Base-by-base conservation (phyloP, 2,797 vertebrate genomes). In the Dipus sagitta region DNA sequence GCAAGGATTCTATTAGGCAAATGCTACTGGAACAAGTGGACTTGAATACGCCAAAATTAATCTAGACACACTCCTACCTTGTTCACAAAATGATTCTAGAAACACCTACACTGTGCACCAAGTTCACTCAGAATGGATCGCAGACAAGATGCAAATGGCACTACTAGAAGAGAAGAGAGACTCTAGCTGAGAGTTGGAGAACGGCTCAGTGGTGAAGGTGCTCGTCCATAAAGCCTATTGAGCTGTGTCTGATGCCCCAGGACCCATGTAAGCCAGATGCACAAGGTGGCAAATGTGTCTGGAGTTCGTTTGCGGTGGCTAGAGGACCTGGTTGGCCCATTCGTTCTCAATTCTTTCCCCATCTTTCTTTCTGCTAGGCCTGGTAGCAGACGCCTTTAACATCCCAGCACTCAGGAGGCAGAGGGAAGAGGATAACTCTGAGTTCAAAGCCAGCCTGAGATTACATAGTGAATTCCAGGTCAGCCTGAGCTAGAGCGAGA, bases 91-190 rank as follows among this genome's bases (percentile, higher is more conserved):
- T 12, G 34, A 38, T 42, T 74, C 72, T 74, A 42, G 7, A 38
- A 24, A 24, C 72, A 74, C 34, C 4, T 26, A 23, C 6, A 74
- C 21, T 34, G 24, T 74, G 5, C 60, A 86, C 88, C 80, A 60
- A 94, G 60, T 60, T 80, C 72, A 84, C 67, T 75, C 38, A 88
- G 60, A 60, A 75, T 47, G 26, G 4, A 90, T 86, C 24, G 90
- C 0, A 81, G 52, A 86, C 32, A 90, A 77, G 87, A 42, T 72
- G 64, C 67, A 89, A 94, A 92, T 32, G 67, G 71, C 72, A 82
- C 70, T 82, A n/a, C 64, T 24, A 34, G 18, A 87, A 92, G 17
- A 34, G 32, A 85, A 15, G 23, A 85, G 62, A 89, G 80, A 80
- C 89, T 26, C 3, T 8, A 75, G 62, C 32, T 76, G 15, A 47